Percentiles rank a stretch among this genome's conserved stretches.
phyloP scores from a whole-genome alignment of 2,888 invertebrate genomes.

The Muschampia plurimacula region DNA sequence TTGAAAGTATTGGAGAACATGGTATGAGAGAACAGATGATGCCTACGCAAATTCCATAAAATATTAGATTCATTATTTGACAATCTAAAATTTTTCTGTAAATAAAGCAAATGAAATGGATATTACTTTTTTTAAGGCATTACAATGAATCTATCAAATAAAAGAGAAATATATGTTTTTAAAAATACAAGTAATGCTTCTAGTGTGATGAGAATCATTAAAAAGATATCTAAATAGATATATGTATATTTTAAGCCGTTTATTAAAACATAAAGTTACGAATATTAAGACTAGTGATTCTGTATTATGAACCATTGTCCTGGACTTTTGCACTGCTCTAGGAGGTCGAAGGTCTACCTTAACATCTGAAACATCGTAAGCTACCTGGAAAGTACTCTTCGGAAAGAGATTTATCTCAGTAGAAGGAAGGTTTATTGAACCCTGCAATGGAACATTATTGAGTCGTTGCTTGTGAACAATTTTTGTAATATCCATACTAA shows the following conservation, averaged over 20 bases:
- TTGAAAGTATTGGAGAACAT: constrained; percentile 77
- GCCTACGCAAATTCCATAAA: constrained; percentile 68
- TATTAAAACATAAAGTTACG: too few species aligned
- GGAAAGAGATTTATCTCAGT: not conserved
- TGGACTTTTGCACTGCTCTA: too few species aligned
- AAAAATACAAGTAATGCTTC: not conserved
- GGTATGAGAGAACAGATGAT: constrained; percentile 52
- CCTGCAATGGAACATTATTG: not conserved
- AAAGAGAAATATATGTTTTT: too few species aligned
- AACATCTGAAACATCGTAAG: too few species aligned
- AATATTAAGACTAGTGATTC: too few species aligned
- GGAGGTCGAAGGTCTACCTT: too few species aligned
- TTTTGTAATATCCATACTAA: not conserved
- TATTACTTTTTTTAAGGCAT: not conserved
- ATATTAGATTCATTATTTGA: constrained; percentile 9
- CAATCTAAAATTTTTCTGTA: not conserved
- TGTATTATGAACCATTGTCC: too few species aligned
- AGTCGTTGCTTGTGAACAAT: not conserved
- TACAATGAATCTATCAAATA: too few species aligned
- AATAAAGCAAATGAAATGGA: not conserved
- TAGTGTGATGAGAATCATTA: too few species aligned
- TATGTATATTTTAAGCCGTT: too few species aligned
- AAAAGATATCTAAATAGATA: too few species aligned
- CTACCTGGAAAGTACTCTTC: too few species aligned
- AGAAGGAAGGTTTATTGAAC: not conserved